Conservation (phyloP, 2,888 invertebrate genomes). For the Yponomeuta evonymella region DNA sequence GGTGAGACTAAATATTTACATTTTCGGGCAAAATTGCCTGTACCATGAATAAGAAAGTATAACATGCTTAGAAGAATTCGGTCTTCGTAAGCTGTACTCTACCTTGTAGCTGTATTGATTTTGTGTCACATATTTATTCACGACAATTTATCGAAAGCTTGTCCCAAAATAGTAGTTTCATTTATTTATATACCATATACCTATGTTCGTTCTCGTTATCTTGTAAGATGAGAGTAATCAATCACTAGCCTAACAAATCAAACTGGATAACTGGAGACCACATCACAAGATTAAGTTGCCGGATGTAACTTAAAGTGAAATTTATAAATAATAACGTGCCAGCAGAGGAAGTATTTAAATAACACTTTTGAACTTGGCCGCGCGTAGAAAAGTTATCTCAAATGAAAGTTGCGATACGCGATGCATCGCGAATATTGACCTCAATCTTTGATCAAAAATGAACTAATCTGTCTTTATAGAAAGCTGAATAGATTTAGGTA, state of each 20-base stretch:
- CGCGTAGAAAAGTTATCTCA: neutral
- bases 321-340: neutral
- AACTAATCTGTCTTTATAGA: neutral
- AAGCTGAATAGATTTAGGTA: neutral
- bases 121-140: too few relatives aligned
- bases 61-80: too few relatives aligned
- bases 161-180: neutral
- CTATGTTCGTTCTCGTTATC: neutral
- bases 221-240: neutral
- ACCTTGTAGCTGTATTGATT: too few relatives aligned
- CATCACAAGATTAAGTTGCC: neutral
- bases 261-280: too few relatives aligned
- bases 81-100: too few relatives aligned
- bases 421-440: neutral
- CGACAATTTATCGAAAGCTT: neutral
- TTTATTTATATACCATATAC: neutral
- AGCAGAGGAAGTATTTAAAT: neutral
- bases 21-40: too few relatives aligned
- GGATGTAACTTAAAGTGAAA: neutral
- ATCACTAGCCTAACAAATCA: slow-evolving; percentile 25
- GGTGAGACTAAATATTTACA: too few relatives aligned
- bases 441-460: neutral
- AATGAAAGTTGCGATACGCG: neutral
- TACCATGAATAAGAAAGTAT: too few relatives aligned
- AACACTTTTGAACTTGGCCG: neutral